These are phyloP conservation scores for Erythrocebus patas DNA, from an alignment of 2,113 vertebrate genomes.

Conservation along the genomic window DNA sequence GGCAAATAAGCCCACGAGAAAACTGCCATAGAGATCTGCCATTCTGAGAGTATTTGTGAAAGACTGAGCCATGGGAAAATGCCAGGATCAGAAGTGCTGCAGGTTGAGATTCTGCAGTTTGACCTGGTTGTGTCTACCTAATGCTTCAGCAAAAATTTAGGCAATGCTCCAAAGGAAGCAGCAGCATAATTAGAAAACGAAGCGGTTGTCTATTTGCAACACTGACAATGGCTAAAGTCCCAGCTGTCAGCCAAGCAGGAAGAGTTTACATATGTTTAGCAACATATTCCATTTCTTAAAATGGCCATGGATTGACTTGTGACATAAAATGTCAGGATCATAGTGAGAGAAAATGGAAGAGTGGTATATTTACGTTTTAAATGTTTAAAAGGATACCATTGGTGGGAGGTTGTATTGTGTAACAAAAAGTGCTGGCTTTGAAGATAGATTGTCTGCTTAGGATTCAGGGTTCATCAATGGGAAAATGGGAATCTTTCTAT, in stretches of 20 bases:
- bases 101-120: not conserved
- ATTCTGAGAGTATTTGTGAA: not conserved
- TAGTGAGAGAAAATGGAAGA: not conserved
- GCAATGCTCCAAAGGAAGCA: not conserved
- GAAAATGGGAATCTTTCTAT: not conserved
- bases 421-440: too few relatives aligned
- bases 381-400: not conserved
- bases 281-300: not conserved
- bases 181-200: not conserved
- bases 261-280: not conserved
- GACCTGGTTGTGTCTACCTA: not conserved
- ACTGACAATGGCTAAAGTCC: not conserved
- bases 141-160: not conserved
- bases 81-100: not conserved
- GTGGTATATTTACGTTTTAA: not conserved
- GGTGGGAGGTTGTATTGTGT: fast-evolving
- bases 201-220: not conserved
- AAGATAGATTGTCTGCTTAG: not conserved
- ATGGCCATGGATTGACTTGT: not conserved
- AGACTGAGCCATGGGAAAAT: not conserved
- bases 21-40: not conserved
- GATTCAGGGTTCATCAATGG: not conserved
- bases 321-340: not conserved
- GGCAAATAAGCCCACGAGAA: not conserved
- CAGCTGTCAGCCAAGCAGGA: not conserved